A percentile compares a stretch with the other conserved stretches of the same genome.
Conservation (phyloP, 2,888 invertebrate species). For the Monochamus alternatus region DNA sequence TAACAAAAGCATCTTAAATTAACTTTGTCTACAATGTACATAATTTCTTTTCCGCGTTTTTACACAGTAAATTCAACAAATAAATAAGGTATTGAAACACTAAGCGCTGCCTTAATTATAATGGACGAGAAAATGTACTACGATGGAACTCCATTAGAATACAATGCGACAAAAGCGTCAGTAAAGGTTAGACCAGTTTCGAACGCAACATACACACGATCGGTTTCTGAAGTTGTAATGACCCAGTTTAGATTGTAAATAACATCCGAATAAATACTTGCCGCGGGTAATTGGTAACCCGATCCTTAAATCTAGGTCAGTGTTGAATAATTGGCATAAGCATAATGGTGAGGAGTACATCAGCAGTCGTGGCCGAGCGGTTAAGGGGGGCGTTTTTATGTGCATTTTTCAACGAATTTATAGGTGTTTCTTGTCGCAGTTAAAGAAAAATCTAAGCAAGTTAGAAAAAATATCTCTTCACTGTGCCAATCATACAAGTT, state of each 20-base stretch:
- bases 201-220: neutral
- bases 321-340: neutral
- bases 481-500: too few species aligned
- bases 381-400: too few species aligned
- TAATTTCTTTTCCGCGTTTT: too few species aligned
- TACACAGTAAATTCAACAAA: too few species aligned
- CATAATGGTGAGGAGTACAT: neutral
- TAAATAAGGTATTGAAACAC: too few species aligned
- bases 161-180: neutral
- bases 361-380: conserved; percentile 89
- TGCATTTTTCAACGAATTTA: too few species aligned
- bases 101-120: too few species aligned
- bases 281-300: neutral
- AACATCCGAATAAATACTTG: neutral
- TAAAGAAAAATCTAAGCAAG: too few species aligned
- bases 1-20: too few species aligned
- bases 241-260: neutral
- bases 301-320: neutral
- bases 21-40: too few species aligned
- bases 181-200: neutral
- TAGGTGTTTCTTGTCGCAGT: too few species aligned
- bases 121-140: neutral
- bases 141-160: neutral
- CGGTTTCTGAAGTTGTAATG: neutral
- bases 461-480: too few species aligned